These are phyloP conservation scores for Scrobipalpa atriplicella DNA, from an alignment of 2,888 invertebrate species.

Conservation along the genomic window DNA sequence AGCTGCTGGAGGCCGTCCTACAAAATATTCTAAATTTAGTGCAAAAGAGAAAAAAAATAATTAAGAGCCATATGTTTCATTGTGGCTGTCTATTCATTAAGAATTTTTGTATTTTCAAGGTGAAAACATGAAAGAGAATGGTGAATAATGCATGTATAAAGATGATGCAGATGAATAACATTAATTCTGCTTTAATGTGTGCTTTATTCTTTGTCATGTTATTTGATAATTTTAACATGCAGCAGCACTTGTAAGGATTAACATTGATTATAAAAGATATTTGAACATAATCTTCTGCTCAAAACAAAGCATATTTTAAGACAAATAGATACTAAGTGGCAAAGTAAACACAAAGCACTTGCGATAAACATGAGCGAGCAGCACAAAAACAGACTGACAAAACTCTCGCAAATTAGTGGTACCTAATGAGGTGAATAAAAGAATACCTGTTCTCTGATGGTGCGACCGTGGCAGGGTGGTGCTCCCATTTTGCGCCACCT, in stretches of 20 bases:
- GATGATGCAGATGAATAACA: no score
- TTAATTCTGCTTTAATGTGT: background rate
- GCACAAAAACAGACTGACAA: conserved; percentile 10
- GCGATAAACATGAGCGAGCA: background rate
- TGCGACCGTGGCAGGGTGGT: conserved; percentile 76
- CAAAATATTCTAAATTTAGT: background rate
- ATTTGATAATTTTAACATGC: no score
- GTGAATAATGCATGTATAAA: no score
- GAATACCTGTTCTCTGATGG: conserved; percentile 74
- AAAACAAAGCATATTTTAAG: background rate
- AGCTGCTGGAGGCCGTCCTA: conserved; percentile 76
- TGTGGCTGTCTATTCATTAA: background rate
- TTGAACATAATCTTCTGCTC: background rate
- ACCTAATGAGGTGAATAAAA: background rate
- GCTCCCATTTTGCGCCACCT: conserved; percentile 75
- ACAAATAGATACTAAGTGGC: conserved; percentile 3
- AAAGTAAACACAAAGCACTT: conserved; percentile 11
- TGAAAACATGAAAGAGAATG: no score
- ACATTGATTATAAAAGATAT: background rate
- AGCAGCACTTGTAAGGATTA: no score
- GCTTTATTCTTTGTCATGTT: no score
- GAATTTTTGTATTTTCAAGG: background rate
- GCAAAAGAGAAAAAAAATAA: background rate
- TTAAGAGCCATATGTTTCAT: background rate
- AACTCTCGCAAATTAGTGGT: background rate